Evolutionary conservation across 2,113 vertebrate genomes (phyloP).

Genomic region (Chloropsis hardwickii): DNA sequence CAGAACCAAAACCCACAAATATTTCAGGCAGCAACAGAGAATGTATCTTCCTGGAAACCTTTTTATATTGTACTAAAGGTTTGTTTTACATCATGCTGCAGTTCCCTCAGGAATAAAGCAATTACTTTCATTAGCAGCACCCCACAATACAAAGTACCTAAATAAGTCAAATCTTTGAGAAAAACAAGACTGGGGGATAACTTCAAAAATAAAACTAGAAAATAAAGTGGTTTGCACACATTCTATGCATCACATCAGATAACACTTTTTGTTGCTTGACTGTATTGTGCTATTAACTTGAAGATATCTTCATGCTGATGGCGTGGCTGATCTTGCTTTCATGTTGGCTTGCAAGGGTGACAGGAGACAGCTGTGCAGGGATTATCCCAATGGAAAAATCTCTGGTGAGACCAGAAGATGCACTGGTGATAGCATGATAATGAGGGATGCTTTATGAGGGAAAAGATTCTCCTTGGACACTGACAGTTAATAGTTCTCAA

Average conservation of each 20-base stretch:
- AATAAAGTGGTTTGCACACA: background rate
- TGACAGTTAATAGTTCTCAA: background rate
- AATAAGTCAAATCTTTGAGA: background rate
- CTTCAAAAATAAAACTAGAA: background rate
- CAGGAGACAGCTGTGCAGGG: background rate
- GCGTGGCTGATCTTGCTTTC: background rate
- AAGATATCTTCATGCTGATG: background rate
- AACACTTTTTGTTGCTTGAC: background rate
- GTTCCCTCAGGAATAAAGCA: background rate
- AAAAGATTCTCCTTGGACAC: background rate
- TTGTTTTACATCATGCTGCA: background rate
- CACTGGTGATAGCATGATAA: background rate
- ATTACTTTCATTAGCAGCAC: background rate
- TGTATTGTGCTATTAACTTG: background rate
- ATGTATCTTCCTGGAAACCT: background rate
- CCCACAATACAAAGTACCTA: background rate
- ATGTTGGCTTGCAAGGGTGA: background rate
- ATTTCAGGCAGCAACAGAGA: background rate
- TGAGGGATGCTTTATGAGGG: background rate
- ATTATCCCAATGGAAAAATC: background rate
- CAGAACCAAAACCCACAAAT: background rate
- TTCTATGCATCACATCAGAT: background rate
- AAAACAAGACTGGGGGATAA: background rate
- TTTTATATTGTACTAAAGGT: background rate
- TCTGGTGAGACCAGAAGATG: background rate